These are phyloP conservation scores for Bombus pyrosoma DNA, from an alignment of 1,140 invertebrate species.

Conservation along the genomic window DNA sequence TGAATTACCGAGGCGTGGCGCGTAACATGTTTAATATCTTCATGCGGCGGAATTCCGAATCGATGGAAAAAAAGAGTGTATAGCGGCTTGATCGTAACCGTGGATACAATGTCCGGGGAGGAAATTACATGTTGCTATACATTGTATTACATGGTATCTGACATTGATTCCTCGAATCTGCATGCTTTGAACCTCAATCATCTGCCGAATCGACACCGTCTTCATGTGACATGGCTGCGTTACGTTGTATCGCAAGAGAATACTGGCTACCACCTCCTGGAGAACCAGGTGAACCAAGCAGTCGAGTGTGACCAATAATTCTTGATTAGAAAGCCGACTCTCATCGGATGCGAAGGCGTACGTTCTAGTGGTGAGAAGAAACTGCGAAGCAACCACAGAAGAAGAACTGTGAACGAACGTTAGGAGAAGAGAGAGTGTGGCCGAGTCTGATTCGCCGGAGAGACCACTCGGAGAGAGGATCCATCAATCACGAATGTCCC, in stretches of 20 bases:
- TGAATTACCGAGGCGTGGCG: constrained; percentile 35
- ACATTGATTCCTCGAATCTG: constrained; percentile 16
- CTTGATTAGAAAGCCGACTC: constrained; percentile 71
- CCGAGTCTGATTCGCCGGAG: constrained; percentile 70
- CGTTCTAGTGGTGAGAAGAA: constrained; percentile 26
- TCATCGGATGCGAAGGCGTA: constrained; percentile 65
- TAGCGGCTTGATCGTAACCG: not conserved
- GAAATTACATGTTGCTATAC: constrained; percentile 33
- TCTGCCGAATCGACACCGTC: not conserved
- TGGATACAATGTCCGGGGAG: constrained; percentile 20
- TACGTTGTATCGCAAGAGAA: not conserved
- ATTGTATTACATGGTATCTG: constrained; percentile 5
- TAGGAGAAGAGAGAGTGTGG: constrained; percentile 60
- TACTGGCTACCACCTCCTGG: not conserved
- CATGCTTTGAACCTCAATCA: not conserved
- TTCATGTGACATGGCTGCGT: not conserved
- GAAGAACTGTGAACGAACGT: constrained; percentile 25
- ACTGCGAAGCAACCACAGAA: constrained; percentile 29
- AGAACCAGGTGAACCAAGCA: constrained; percentile 5
- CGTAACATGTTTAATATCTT: constrained; percentile 43
- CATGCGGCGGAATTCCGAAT: constrained; percentile 7
- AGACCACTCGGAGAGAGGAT: constrained; percentile 74
- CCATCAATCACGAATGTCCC: constrained; percentile 77
- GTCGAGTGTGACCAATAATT: constrained; percentile 73
- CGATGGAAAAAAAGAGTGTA: not conserved